Evolutionary conservation across 2,888 invertebrate genomes (phyloP).

Genomic region (Corbicula japonica): DNA sequence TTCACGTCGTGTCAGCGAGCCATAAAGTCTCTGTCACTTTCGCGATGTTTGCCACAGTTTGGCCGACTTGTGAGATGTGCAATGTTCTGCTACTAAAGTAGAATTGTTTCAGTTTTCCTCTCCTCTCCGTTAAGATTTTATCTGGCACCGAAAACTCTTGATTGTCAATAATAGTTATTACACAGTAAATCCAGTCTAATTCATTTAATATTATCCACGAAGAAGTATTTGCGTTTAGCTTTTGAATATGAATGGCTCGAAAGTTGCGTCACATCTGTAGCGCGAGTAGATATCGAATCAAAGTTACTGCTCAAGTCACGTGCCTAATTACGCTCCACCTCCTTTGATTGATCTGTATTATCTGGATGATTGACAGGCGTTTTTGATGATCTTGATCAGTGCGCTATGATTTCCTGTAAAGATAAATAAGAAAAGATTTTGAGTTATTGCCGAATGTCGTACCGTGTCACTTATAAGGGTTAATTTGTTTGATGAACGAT

Average conservation of each 20-base stretch:
- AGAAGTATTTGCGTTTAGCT: constrained; percentile 13
- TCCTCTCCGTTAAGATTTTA: neutral
- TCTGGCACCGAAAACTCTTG: neutral
- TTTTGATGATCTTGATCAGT: constrained; percentile 47
- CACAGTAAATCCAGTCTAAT: constrained; percentile 33
- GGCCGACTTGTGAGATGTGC: neutral
- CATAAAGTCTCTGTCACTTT: neutral
- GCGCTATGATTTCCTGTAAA: constrained; percentile 45
- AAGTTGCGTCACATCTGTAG: constrained; percentile 30
- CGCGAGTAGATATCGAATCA: constrained; percentile 36
- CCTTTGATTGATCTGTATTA: constrained; percentile 41
- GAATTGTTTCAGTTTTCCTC: neutral
- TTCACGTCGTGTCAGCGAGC: neutral
- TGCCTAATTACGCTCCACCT: constrained; percentile 54
- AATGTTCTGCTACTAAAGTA: neutral
- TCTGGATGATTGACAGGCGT: constrained; percentile 53
- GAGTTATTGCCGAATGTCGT: constrained; percentile 40
- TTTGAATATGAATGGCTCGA: constrained; percentile 24
- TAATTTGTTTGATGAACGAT: constrained; percentile 54
- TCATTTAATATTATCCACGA: constrained; percentile 44
- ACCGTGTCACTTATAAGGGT: constrained; percentile 18
- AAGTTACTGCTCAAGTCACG: constrained; percentile 29
- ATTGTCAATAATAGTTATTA: constrained; percentile 48
- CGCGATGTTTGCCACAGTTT: constrained; percentile 32
- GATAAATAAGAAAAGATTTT: constrained; percentile 43